phyloP scores from a whole-genome alignment of 1,140 invertebrate genomes.

The Tetragnatha versicolor region DNA sequence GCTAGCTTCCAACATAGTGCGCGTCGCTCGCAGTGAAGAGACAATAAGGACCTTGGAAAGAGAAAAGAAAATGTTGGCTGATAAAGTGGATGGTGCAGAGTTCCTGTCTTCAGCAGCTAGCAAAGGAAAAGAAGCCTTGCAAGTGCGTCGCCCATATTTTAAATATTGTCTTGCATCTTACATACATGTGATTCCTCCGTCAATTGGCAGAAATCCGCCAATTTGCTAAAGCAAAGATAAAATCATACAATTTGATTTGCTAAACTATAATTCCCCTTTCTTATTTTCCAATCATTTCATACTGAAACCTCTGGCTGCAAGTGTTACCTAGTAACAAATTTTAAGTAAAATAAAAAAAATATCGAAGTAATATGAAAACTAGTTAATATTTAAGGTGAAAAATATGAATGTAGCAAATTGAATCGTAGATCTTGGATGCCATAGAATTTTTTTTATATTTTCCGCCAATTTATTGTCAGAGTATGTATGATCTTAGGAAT shows the following conservation, averaged over 20 bases:
- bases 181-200: too few relatives aligned
- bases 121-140: constrained; percentile 41
- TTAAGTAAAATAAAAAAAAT: too few relatives aligned
- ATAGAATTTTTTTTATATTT: too few relatives aligned
- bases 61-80: constrained; percentile 37
- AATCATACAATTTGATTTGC: background rate
- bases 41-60: constrained; percentile 29
- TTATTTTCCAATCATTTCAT: background rate
- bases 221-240: background rate
- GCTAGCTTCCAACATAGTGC: constrained; percentile 56
- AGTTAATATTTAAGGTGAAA: too few relatives aligned
- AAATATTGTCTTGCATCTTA: background rate
- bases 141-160: background rate
- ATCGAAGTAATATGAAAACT: too few relatives aligned
- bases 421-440: too few relatives aligned
- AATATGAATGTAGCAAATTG: too few relatives aligned
- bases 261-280: background rate
- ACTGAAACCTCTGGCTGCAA: background rate
- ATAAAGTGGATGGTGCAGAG: constrained; percentile 26
- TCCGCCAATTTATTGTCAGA: too few relatives aligned
- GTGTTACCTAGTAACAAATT: too few relatives aligned
- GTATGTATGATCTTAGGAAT: too few relatives aligned
- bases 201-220: too few relatives aligned
- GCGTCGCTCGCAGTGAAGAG: constrained; percentile 37
- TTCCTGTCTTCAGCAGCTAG: constrained; percentile 24